Base-by-base conservation (phyloP, 2,797 vertebrate genomes). In the Champsocephalus esox region DNA sequence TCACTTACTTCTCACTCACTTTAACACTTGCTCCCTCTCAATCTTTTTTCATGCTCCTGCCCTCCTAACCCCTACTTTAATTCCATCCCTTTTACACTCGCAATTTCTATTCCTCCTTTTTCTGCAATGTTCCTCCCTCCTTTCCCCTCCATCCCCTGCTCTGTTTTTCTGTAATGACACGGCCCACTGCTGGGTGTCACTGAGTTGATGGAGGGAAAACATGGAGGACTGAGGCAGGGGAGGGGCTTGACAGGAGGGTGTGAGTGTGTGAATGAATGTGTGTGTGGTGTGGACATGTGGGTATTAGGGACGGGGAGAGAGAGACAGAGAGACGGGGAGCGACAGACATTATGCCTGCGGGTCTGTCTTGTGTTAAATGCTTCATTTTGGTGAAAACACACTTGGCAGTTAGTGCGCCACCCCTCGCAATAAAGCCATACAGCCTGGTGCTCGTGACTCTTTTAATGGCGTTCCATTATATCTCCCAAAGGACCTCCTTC, bases 161-260 rank as follows among this genome's bases (percentile, higher is more conserved):
- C 82, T 85, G 87, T 92, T 92, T 93, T 93, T 89, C 88, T 93
- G 88, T 93, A 94, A 93, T 94, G 92, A 94, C 92, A 94, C 88
- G 89, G 92, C 93, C 92, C 93, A 94, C 92, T 92, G 93, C 92
- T 91, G 92, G 90, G 81, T 91, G 94, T 94, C 93, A 93, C 92
- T 70, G 87, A 92, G 88, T 92, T 94, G 93, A 95, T 94, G 94
- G 90, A 94, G 92, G 89, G 89, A 88, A 92, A 90, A 94, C 93
- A 89, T 86, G 85, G 91, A 92, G 82, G 85, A 82, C 70, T 57
- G 77, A 85, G 87, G 76, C 68, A 79, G 84, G 85, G 87, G 77
- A 91, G 88, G 89, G 76, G 82, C 73, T 80, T 88, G 91, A 88
- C 79, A 81, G 79, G 76, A 78, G 75, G 43, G 77, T 86, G 79